Percentiles rank a stretch among this genome's conserved stretches.
Conservation (phyloP, 2,113 vertebrate species). For the Cephalopterus ornatus region DNA sequence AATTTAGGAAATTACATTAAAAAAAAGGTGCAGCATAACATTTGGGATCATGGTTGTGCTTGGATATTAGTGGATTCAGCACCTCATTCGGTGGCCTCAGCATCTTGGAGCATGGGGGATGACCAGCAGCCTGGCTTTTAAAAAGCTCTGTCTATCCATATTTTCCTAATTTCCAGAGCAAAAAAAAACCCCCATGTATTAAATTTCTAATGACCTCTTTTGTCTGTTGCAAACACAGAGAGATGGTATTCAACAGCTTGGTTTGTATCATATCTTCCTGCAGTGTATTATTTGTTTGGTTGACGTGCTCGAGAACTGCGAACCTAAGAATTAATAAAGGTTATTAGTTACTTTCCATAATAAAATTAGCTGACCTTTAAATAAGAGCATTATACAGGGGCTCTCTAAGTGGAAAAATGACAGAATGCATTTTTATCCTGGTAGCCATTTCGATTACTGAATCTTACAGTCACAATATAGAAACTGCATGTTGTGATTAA, state of each 20-base stretch:
- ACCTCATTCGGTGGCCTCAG: background rate
- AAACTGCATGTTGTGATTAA: background rate
- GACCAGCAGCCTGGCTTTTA: background rate
- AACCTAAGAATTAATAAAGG: slow-evolving; percentile 41
- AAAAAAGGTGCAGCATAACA: background rate
- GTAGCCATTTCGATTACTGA: background rate
- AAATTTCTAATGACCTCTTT: slow-evolving; percentile 7
- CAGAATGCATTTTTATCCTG: slow-evolving; percentile 27
- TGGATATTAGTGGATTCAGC: background rate
- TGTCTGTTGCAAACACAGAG: background rate
- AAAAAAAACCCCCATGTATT: background rate
- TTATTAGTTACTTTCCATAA: slow-evolving; percentile 52
- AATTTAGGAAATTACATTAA: background rate
- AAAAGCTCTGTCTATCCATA: background rate
- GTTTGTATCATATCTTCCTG: background rate
- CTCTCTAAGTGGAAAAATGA: slow-evolving; percentile 36
- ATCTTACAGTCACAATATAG: background rate
- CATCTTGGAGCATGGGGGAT: background rate
- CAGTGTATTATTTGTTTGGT: slow-evolving; percentile 2
- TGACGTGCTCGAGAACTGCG: background rate
- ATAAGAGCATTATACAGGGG: background rate
- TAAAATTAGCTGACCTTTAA: slow-evolving; percentile 65
- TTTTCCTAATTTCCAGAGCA: background rate
- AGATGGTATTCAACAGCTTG: background rate
- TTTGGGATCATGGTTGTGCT: background rate